A percentile compares a stretch with the other conserved stretches of the same genome.
Evolutionary conservation across 23 tunicate species (phyloP).

Genomic region (Oikopleura dioica): DNA sequence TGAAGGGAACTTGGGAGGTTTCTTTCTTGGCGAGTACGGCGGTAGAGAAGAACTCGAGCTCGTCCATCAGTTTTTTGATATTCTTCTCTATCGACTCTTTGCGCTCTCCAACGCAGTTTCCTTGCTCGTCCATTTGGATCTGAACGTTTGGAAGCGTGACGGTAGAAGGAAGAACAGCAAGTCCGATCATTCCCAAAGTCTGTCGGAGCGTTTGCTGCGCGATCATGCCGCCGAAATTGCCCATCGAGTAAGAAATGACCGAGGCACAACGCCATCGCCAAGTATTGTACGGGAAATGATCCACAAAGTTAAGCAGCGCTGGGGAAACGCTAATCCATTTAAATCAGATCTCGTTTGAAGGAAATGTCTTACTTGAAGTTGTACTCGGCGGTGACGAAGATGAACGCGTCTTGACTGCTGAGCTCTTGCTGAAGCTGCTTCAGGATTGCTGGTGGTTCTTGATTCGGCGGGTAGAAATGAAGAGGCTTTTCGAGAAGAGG

Average conservation of each 20-base stretch:
- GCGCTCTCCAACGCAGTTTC: not conserved
- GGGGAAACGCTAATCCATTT: constrained; percentile 1
- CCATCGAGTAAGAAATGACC: not conserved
- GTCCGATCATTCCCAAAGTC: not conserved
- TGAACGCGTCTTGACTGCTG: not conserved
- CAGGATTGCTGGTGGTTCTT: not conserved
- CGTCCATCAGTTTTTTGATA: not conserved
- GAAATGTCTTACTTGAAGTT: not conserved
- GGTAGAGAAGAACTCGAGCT: not conserved
- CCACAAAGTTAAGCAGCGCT: not conserved
- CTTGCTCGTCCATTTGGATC: not conserved
- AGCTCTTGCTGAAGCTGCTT: not conserved
- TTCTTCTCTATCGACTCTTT: constrained; percentile 6
- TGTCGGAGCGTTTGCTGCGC: not conserved
- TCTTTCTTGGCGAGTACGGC: not conserved
- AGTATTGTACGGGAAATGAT: constrained; percentile 4
- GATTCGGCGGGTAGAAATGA: not conserved
- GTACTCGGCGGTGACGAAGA: not conserved
- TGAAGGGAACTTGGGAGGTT: no score
- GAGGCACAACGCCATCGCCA: constrained; percentile 12
- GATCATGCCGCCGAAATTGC: constrained; percentile 1
- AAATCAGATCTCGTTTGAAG: no score
- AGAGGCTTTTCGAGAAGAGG: not conserved
- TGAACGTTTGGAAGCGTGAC: constrained; percentile 9
- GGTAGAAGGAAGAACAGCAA: not conserved